Percentiles rank a stretch among this genome's conserved stretches.
Evolutionary conservation across 2,113 vertebrate species (phyloP).

Genomic region (Myotis davidii): DNA sequence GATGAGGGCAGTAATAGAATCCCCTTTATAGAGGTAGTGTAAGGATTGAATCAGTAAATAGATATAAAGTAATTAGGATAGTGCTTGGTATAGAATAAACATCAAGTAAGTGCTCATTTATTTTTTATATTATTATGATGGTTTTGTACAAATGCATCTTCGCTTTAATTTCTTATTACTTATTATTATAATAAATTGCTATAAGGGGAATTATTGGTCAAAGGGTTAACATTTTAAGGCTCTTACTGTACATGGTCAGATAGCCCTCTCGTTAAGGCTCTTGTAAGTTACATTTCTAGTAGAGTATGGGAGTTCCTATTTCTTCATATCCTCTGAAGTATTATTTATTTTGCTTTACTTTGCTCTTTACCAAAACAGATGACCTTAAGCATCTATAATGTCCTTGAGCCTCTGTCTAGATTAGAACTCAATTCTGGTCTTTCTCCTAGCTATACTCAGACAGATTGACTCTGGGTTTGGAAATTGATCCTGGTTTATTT

Average conservation of each 20-base stretch:
- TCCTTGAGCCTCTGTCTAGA: neutral
- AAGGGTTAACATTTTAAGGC: neutral
- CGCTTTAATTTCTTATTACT: neutral
- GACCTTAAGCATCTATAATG: neutral
- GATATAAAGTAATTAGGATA: neutral
- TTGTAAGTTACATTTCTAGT: neutral
- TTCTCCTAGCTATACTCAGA: neutral
- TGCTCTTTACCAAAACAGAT: neutral
- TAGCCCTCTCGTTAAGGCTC: neutral
- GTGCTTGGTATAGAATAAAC: neutral
- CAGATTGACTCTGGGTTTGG: neutral
- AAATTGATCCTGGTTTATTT: neutral
- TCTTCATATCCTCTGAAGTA: neutral
- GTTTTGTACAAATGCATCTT: neutral
- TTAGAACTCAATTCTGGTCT: neutral
- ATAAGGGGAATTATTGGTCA: neutral
- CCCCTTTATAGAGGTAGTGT: neutral
- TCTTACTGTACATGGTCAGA: neutral
- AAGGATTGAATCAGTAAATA: neutral
- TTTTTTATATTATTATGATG: neutral
- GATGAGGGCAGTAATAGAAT: neutral
- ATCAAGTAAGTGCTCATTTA: neutral
- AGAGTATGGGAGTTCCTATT: neutral
- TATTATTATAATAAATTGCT: constrained; percentile 28
- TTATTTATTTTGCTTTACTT: neutral